Base-by-base conservation (phyloP, 1,140 invertebrate species). In the Drosophila bifasciata region DNA sequence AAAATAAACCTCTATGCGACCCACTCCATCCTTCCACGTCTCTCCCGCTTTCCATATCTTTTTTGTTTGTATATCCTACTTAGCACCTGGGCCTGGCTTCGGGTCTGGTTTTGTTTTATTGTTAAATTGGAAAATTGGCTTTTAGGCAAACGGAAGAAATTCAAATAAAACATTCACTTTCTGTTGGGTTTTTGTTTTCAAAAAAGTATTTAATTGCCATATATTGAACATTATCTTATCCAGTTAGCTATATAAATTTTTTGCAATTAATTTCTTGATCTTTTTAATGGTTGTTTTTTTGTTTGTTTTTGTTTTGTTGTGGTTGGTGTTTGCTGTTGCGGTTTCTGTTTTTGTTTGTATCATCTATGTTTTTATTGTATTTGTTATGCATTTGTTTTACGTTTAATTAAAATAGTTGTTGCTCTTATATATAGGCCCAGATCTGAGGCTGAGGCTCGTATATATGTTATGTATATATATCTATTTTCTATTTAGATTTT, bases 371-470 rank as follows among this genome's bases (percentile, higher is more conserved):
- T 62, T 85, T 85, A 74, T 77, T 86, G 67, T 80, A 66, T 78
- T 84, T 81, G 70, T 72, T 81, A 83, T 78, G 74, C 69, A 32
- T 83, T 83, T 70, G 64, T 66, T 36, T 66, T 78, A 77, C 64
- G 59, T 36, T 67, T 88, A 81, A 63, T 86, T 81, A 81, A 85
- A 85, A 85, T 85, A 85, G 77, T 86, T 85, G 45, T 86, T 77
- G 68, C 69, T 86, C 68, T 70, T 64, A 72, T 70, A 70, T 55
- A 40, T 55, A 53, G 36, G 36, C 40, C 51, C 64, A 46, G 67
- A 60, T 77, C 43, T 57, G 66, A 72, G 73, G 63, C 71, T 59
- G 66, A 72, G 73, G 63, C 71, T 59, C 68, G 55, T 51, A 66
- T 62, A 62, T 75, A 67, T 64, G 75, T 76, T 76, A 61, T 77